A percentile compares a stretch with the other conserved stretches of the same genome.
phyloP scores from a whole-genome alignment of 2,888 invertebrate genomes.

The Luperina testacea region DNA sequence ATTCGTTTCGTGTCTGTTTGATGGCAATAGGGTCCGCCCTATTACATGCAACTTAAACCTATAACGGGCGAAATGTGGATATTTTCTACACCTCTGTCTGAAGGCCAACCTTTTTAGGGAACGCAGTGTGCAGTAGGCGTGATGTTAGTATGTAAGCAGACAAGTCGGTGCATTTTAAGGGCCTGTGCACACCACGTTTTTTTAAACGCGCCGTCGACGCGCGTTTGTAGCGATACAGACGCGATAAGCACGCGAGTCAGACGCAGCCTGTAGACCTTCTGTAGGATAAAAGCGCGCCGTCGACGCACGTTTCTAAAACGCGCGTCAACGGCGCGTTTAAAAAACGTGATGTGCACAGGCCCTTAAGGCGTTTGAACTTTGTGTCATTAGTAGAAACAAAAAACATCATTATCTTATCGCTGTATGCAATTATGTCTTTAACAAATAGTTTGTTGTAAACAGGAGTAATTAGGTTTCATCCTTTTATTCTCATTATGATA shows the following conservation, averaged over 20 bases:
- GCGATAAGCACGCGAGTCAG: too few relatives aligned
- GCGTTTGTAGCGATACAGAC: too few relatives aligned
- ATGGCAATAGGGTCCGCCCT: background rate
- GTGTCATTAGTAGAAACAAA: constrained; percentile 40
- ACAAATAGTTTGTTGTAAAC: constrained; percentile 38
- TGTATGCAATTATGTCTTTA: constrained; percentile 45
- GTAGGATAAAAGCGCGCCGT: too few relatives aligned
- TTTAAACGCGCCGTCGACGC: too few relatives aligned
- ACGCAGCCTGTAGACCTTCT: too few relatives aligned
- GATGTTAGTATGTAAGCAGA: background rate
- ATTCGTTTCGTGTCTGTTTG: background rate
- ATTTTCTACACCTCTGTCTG: background rate
- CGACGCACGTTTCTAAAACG: too few relatives aligned
- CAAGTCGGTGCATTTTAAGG: constrained; percentile 4
- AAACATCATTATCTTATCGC: constrained; percentile 54
- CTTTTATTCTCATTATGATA: constrained; percentile 12
- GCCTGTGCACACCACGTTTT: too few relatives aligned
- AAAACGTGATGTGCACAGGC: too few relatives aligned
- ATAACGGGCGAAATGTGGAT: background rate
- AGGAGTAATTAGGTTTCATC: constrained; percentile 31
- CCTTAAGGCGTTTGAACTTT: constrained; percentile 43
- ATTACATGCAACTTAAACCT: too few relatives aligned
- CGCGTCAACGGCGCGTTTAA: too few relatives aligned
- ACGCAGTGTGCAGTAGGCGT: too few relatives aligned
- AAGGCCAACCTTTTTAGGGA: too few relatives aligned